These are phyloP conservation scores for Anguilla rostrata DNA, from an alignment of 2,113 vertebrate species.

Conservation along the genomic window DNA sequence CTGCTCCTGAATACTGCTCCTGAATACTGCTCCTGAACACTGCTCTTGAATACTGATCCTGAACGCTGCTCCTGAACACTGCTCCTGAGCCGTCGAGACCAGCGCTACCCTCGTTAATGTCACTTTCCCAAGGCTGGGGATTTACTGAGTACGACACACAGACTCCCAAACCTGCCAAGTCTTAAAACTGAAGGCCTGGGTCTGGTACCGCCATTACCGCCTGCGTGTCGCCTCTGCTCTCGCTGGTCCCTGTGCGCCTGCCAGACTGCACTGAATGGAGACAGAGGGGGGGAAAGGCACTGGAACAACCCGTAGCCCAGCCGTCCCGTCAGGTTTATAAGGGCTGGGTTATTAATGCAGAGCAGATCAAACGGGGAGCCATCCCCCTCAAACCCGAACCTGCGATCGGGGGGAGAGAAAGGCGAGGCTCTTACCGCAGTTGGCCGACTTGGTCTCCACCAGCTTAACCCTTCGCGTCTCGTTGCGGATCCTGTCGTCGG, in stretches of 20 bases:
- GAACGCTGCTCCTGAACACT: too few relatives aligned
- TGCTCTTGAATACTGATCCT: too few relatives aligned
- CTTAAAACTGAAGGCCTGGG: neutral
- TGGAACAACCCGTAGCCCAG: conserved; percentile 9
- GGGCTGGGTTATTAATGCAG: conserved; percentile 8
- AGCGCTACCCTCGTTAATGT: neutral
- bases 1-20: too few relatives aligned
- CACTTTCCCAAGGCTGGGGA: neutral
- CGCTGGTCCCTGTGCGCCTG: neutral
- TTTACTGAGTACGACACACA: neutral
- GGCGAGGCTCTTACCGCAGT: conserved; percentile 80
- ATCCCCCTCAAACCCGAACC: neutral
- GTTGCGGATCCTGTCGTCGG: conserved; percentile 79
- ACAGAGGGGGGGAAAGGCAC: conserved; percentile 2
- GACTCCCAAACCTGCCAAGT: neutral
- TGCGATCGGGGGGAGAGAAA: neutral
- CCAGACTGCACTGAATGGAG: neutral
- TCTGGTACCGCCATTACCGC: conserved; percentile 16
- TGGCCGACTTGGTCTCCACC: conserved; percentile 87
- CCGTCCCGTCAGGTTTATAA: conserved; percentile 6
- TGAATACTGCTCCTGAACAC: too few relatives aligned
- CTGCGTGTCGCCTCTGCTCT: conserved; percentile 2
- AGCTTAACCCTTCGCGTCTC: conserved; percentile 83
- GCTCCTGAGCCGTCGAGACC: neutral
- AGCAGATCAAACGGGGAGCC: neutral